Base-by-base conservation (phyloP, 2,797 vertebrate genomes). In the Martes flavigula region DNA sequence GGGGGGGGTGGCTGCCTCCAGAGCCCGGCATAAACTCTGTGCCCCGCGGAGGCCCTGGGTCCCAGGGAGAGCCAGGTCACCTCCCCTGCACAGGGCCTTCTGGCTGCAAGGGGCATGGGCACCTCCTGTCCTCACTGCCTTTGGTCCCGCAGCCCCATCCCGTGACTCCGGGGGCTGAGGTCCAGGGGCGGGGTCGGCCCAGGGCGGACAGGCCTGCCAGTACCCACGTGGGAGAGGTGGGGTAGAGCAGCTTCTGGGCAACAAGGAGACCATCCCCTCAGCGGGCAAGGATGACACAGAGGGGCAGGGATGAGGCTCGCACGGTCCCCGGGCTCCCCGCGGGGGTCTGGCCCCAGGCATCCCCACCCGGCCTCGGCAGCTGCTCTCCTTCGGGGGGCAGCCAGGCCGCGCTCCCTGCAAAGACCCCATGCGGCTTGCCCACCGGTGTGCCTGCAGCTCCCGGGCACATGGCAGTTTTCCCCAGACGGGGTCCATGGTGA, bases 401-500 rank as follows among this genome's bases (percentile, higher is more conserved):
- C 18, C 32, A 21, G 62, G 73, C 38, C 1, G 0, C 54, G 32
- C 18, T 46, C 62, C 38, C 84, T 3, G 13, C 75, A 38, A 5
- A 72, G 38, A 14, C 13, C 51, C 64, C 1, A 1, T 7, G 11
- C 4, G 0, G 54, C 3, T 3, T 5, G 15, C 38, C 17, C 1
- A 3, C 30, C 11, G 14, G 10, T 2, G 90, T 32, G 10, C 73
- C 38, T 54, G 20, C 5, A 5, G 23, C 9, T 46, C 38, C 8
- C 0, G 2, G 18, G 68, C 2, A 0, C 30, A 2, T 32, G 72
- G 51, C 20, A 1, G n/a, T 0, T 43, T 40, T 14, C 40, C 18
- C 72, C 54, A 25, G 1, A 3, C 0, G 2, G 14, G 75, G 35
- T n/a, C 17, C 7, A 8, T 68, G 64, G 72, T 5, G 40, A 30